Percentiles rank a stretch among this genome's conserved stretches.
Conservation (phyloP, 2,888 invertebrate species). For the Sinotaia quadrata region DNA sequence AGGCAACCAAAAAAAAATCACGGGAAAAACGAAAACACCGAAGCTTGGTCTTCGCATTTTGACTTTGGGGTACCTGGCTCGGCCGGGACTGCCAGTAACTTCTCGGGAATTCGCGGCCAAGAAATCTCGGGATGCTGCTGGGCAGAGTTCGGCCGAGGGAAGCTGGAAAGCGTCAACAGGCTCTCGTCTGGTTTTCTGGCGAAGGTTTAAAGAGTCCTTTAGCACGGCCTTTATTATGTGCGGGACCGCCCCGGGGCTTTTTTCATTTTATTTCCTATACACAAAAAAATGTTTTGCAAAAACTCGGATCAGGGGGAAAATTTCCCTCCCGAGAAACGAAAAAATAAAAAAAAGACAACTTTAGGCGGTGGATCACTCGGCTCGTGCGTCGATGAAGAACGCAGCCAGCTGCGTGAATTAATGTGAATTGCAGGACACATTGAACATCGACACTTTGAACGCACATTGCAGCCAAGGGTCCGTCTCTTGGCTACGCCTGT, state of each 20-base stretch:
- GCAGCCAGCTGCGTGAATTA: conserved; percentile 74
- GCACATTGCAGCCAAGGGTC: conserved; percentile 76
- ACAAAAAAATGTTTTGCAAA: too few relatives aligned
- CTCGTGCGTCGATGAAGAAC: conserved; percentile 78
- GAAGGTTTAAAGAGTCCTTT: conserved; percentile 20
- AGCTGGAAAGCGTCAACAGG: neutral
- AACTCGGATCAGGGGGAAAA: too few relatives aligned
- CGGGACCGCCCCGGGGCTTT: too few relatives aligned
- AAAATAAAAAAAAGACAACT: conserved; percentile 28
- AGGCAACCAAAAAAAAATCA: neutral
- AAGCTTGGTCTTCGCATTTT: neutral
- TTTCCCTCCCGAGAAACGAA: neutral
- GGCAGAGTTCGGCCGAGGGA: neutral
- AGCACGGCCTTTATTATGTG: too few relatives aligned
- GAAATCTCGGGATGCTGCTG: neutral
- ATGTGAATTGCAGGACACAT: conserved; percentile 74
- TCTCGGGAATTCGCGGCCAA: neutral
- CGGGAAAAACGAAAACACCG: neutral
- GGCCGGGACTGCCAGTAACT: too few relatives aligned
- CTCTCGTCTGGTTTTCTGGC: neutral
- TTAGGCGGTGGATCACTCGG: conserved; percentile 75
- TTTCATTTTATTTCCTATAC: too few relatives aligned
- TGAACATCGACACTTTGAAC: conserved; percentile 79
- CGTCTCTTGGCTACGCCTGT: conserved; percentile 67
- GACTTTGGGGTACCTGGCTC: conserved; percentile 18